Evolutionary conservation across 1,140 invertebrate species (phyloP).

Genomic region (Drosophila erecta): DNA sequence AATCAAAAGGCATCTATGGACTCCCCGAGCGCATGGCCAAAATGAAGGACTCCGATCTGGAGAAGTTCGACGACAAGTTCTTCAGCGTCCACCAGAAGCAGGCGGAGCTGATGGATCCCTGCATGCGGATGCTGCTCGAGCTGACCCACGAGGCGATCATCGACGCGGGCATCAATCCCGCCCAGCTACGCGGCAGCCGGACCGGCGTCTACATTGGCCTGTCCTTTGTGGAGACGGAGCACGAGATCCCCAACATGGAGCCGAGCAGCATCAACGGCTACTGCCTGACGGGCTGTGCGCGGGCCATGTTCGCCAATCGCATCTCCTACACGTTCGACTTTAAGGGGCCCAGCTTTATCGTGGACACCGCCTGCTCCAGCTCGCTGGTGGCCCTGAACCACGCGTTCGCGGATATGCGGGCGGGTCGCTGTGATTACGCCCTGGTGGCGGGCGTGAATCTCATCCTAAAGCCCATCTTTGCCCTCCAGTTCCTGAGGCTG

Average conservation of each 20-base stretch:
- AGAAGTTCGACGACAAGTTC: constrained; percentile 95
- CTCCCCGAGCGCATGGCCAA: constrained; percentile 94
- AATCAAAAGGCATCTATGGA: constrained; percentile 87
- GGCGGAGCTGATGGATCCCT: constrained; percentile 98
- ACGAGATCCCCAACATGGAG: constrained; percentile 90
- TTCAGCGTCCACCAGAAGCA: constrained; percentile 97
- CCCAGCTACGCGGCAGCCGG: constrained; percentile 90
- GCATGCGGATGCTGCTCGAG: constrained; percentile 96
- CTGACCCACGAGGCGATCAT: constrained; percentile 96
- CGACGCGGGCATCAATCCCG: constrained; percentile 95
- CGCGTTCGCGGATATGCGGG: constrained; percentile 92
- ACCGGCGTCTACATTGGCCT: constrained; percentile 97
- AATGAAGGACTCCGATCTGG: constrained; percentile 95
- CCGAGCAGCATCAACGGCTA: constrained; percentile 94
- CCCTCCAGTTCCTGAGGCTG: constrained; percentile 95
- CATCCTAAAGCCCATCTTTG: constrained; percentile 93
- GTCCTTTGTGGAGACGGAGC: constrained; percentile 93
- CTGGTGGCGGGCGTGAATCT: constrained; percentile 95
- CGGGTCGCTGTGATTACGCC: constrained; percentile 96
- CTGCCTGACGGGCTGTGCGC: constrained; percentile 95
- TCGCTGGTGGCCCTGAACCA: constrained; percentile 95
- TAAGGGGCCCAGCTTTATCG: constrained; percentile 93
- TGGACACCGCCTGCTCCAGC: constrained; percentile 98
- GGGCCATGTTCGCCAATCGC: constrained; percentile 98
- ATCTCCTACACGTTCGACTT: constrained; percentile 98